These are phyloP conservation scores for Cydia amplana DNA, from an alignment of 1,140 invertebrate species.

Conservation along the genomic window DNA sequence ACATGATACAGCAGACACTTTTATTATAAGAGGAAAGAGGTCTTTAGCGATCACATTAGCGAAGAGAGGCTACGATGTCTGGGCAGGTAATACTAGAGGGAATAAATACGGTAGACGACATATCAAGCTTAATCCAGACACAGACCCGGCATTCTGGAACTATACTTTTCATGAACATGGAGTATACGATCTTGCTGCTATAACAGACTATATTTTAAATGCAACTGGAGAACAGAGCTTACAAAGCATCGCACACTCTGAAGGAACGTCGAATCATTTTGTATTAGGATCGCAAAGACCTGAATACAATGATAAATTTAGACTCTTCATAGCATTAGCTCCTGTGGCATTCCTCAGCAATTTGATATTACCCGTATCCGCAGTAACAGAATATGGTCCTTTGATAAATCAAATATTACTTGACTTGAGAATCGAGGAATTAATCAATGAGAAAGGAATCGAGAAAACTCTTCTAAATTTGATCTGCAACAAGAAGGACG, in stretches of 20 bases:
- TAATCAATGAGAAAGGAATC: background rate
- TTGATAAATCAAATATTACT: background rate
- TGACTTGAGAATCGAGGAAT: background rate
- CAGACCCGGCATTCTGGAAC: conserved; percentile 77
- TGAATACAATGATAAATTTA: conserved; percentile 82
- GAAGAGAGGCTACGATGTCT: conserved; percentile 83
- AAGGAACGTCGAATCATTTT: conserved; percentile 83
- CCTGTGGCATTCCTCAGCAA: conserved; percentile 81
- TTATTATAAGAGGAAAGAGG: conserved; percentile 81
- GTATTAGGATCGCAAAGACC: conserved; percentile 78
- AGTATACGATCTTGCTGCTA: conserved; percentile 72
- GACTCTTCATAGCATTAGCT: conserved; percentile 80
- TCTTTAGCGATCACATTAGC: conserved; percentile 80
- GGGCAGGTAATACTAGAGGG: conserved; percentile 83
- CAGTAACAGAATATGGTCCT: background rate
- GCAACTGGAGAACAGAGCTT: conserved; percentile 64
- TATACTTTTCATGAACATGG: conserved; percentile 82
- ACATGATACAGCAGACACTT: conserved; percentile 82
- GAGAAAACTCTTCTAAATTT: background rate
- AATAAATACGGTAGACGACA: conserved; percentile 81
- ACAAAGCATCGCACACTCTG: conserved; percentile 80
- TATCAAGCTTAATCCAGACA: conserved; percentile 69
- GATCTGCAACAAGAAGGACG: background rate
- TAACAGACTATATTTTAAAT: conserved; percentile 73
- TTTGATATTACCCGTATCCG: conserved; percentile 40